Percentiles rank a stretch among this genome's conserved stretches.
These are phyloP conservation scores for Apodemus speciosus DNA, from an alignment of 2,113 vertebrate genomes.

Conservation along the genomic window DNA sequence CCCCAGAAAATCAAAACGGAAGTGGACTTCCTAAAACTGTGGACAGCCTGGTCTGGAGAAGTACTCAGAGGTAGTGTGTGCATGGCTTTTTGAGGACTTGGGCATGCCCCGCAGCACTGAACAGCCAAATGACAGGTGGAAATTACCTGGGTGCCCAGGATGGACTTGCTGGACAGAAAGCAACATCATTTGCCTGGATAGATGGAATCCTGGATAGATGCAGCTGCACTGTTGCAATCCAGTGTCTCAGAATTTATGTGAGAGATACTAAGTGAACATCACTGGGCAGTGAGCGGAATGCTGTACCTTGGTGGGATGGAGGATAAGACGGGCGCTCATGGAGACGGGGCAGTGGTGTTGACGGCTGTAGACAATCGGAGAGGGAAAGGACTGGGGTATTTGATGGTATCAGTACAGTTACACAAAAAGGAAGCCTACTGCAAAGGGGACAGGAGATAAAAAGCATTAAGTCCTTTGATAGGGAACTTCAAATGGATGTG, in stretches of 20 bases:
- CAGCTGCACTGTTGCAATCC: neutral
- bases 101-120: too few species aligned
- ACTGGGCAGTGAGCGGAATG: neutral
- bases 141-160: neutral
- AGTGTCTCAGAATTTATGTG: neutral
- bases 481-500: conserved; percentile 41
- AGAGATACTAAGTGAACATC: neutral
- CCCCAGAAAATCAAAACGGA: neutral
- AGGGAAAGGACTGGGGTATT: neutral
- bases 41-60: neutral
- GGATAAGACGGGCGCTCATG: accelerated
- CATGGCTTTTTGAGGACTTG: neutral
- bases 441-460: neutral
- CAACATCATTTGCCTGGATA: neutral
- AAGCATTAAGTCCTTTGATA: conserved; percentile 22
- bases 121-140: neutral
- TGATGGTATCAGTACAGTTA: neutral
- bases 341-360: neutral
- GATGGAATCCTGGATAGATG: neutral
- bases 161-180: neutral
- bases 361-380: neutral
- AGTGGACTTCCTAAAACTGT: conserved; percentile 15
- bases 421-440: neutral
- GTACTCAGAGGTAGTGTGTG: neutral
- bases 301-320: accelerated